These are phyloP conservation scores for Callipepla squamata DNA, from an alignment of 2,113 vertebrate genomes.

Conservation along the genomic window DNA sequence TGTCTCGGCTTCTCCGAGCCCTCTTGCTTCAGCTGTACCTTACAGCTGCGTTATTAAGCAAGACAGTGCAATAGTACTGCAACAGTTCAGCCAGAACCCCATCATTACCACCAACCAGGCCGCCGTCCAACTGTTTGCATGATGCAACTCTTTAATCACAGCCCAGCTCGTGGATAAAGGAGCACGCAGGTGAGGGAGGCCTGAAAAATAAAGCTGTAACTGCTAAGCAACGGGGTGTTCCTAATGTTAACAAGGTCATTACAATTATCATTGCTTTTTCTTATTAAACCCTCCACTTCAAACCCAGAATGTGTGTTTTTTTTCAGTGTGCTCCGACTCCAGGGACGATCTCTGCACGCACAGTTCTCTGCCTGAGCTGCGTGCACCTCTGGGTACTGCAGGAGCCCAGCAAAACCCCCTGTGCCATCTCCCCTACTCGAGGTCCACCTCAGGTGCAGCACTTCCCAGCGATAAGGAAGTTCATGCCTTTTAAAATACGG, in stretches of 20 bases:
- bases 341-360: rapidly evolving
- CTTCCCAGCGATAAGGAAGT: neutral
- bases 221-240: neutral
- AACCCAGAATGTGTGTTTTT: neutral
- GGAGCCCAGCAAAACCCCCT: neutral
- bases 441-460: neutral
- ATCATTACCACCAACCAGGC: neutral
- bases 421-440: neutral
- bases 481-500: neutral
- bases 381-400: rapidly evolving
- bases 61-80: neutral
- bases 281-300: neutral
- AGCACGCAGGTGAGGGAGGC: neutral
- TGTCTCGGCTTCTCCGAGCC: slow-evolving; percentile 30
- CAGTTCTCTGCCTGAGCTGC: neutral
- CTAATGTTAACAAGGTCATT: neutral
- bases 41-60: slow-evolving; percentile 47
- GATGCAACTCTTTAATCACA: slow-evolving; percentile 16
- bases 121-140: neutral
- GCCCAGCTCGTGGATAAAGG: neutral
- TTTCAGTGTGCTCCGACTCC: neutral
- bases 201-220: slow-evolving; percentile 31
- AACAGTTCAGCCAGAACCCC: neutral
- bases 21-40: slow-evolving; percentile 58
- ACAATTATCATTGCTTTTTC: neutral